Conservation (phyloP, 2,113 vertebrate genomes). For the Chloroceryle aenea region DNA sequence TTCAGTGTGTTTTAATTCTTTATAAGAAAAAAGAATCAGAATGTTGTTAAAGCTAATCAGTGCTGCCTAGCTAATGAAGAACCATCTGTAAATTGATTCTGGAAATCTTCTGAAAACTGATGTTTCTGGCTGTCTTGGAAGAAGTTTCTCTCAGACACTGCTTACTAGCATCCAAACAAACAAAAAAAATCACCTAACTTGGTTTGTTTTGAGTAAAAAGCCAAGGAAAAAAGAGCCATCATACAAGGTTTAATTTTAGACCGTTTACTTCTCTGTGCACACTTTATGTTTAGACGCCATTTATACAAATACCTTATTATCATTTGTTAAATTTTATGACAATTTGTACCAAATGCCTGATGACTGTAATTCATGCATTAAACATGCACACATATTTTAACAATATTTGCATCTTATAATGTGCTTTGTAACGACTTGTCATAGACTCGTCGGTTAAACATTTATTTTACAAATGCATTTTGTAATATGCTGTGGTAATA, state of each 20-base stretch:
- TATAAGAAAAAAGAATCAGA: neutral
- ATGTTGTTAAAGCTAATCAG: neutral
- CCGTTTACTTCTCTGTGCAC: conserved; percentile 36
- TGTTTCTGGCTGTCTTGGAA: neutral
- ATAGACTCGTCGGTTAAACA: conserved; percentile 58
- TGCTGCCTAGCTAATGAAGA: neutral
- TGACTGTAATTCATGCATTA: conserved; percentile 74
- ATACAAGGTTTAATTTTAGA: conserved; percentile 44
- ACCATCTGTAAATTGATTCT: neutral
- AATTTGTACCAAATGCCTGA: conserved; percentile 58
- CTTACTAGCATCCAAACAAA: neutral
- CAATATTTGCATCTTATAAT: conserved; percentile 79
- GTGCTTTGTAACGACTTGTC: conserved; percentile 68
- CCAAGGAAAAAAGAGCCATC: neutral
- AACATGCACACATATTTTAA: conserved; percentile 76
- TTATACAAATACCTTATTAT: conserved; percentile 75
- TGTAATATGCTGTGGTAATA: conserved; percentile 66
- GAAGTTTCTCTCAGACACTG: neutral
- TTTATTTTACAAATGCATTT: conserved; percentile 71
- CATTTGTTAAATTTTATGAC: conserved; percentile 71
- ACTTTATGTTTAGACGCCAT: conserved; percentile 57
- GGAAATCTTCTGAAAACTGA: neutral
- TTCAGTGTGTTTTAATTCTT: neutral
- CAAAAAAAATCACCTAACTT: neutral
- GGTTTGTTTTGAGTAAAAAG: neutral